Percentiles rank a stretch among this genome's conserved stretches.
Evolutionary conservation across 2,113 vertebrate genomes (phyloP).

Genomic region (Colossoma macropomum): DNA sequence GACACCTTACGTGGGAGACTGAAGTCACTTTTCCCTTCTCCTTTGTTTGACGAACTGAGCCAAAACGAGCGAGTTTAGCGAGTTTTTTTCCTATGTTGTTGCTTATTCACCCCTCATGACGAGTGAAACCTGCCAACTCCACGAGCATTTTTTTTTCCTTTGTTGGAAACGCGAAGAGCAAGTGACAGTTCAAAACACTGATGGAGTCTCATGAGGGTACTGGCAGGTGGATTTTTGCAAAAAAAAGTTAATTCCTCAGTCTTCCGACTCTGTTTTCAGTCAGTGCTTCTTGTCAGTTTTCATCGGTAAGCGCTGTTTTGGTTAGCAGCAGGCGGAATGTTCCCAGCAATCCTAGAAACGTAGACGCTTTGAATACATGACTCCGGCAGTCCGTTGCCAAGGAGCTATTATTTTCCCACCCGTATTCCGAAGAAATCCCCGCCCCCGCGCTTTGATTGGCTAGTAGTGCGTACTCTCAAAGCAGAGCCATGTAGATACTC

Average conservation of each 20-base stretch:
- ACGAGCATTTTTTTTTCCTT: slow-evolving; percentile 8
- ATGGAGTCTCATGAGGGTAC: not conserved
- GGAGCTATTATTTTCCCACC: slow-evolving; percentile 19
- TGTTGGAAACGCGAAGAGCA: not conserved
- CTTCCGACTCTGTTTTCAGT: not conserved
- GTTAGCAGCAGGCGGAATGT: not conserved
- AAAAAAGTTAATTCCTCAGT: not conserved
- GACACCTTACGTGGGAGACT: not conserved
- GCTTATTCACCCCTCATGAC: not conserved
- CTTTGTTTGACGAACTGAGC: too few species aligned
- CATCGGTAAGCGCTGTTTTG: not conserved
- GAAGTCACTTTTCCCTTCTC: not conserved
- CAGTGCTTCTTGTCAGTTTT: not conserved
- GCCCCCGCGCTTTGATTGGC: not conserved
- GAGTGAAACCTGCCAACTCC: not conserved
- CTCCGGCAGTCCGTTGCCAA: slow-evolving; percentile 41
- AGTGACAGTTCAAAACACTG: slow-evolving; percentile 8
- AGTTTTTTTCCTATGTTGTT: not conserved
- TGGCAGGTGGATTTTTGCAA: slow-evolving; percentile 13
- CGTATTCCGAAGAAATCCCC: slow-evolving; percentile 7
- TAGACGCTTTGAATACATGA: slow-evolving; percentile 31
- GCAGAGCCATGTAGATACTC: not conserved
- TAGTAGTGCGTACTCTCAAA: not conserved
- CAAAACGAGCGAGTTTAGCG: too few species aligned
- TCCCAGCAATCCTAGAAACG: slow-evolving; percentile 25